phyloP scores from a whole-genome alignment of 2,888 invertebrate genomes.

The Nasonovia ribisnigri region DNA sequence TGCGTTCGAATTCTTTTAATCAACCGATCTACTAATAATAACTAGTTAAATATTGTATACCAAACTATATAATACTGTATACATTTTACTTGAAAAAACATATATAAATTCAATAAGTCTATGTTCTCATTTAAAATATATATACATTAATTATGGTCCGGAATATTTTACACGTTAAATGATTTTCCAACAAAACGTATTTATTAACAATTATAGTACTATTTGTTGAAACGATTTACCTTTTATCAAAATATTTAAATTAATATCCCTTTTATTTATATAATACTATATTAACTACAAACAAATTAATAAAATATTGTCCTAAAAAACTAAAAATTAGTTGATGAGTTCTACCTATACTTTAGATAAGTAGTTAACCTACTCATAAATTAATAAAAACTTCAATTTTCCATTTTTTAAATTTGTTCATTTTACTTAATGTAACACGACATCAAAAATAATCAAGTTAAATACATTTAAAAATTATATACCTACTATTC shows the following conservation, averaged over 20 bases:
- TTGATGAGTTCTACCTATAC: background rate
- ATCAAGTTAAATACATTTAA: background rate
- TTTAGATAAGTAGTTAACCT: background rate
- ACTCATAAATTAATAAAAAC: background rate
- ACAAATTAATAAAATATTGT: background rate
- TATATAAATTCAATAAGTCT: conserved; percentile 20
- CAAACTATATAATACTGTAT: background rate
- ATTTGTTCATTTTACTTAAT: background rate
- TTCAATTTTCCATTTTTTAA: background rate
- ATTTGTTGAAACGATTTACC: background rate
- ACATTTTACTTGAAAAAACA: background rate
- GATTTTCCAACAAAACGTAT: conserved; percentile 54
- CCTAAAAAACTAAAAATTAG: background rate
- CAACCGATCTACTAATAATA: background rate
- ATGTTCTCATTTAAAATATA: conserved; percentile 25
- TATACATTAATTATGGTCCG: background rate
- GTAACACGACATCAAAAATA: background rate
- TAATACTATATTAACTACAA: background rate
- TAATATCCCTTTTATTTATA: background rate
- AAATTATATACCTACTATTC: background rate
- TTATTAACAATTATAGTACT: background rate
- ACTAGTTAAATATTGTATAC: background rate
- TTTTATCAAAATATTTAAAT: background rate
- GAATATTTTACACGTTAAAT: background rate
- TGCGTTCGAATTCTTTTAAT: background rate